A percentile compares a stretch with the other conserved stretches of the same genome.
phyloP scores from a whole-genome alignment of 2,888 invertebrate species.

The Limulus polyphemus region DNA sequence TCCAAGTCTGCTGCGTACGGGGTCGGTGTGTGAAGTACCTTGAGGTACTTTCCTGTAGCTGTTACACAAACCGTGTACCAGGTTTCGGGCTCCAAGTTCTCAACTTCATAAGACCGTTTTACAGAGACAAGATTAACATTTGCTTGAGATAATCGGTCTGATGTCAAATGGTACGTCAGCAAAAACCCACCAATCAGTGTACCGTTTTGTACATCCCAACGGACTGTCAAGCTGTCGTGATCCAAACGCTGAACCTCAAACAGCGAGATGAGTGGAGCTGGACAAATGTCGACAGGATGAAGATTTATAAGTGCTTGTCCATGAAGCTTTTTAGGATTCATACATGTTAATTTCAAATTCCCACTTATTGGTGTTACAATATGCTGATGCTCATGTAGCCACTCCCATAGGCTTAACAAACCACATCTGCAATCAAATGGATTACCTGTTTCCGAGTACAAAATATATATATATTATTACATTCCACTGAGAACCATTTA shows the following conservation, averaged over 20 bases:
- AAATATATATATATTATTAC: too few relatives aligned
- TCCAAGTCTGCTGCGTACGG: slow-evolving; percentile 26
- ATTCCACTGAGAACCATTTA: too few relatives aligned
- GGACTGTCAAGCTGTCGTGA: slow-evolving; percentile 59
- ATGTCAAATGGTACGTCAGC: slow-evolving; percentile 55
- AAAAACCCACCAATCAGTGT: slow-evolving; percentile 64
- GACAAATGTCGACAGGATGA: slow-evolving; percentile 68
- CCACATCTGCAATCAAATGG: slow-evolving; percentile 81
- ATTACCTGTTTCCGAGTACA: slow-evolving; percentile 49
- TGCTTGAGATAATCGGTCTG: slow-evolving; percentile 21
- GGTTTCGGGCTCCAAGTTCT: slow-evolving; percentile 61
- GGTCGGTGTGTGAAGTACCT: slow-evolving; percentile 26
- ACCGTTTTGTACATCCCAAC: slow-evolving; percentile 76
- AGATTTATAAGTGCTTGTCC: slow-evolving; percentile 62
- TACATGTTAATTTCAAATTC: slow-evolving; percentile 43
- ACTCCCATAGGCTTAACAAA: slow-evolving; percentile 79
- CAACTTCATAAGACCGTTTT: slow-evolving; percentile 55
- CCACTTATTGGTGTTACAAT: slow-evolving; percentile 41
- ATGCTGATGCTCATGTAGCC: slow-evolving; percentile 78
- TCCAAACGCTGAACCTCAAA: slow-evolving; percentile 77
- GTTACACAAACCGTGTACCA: slow-evolving; percentile 75
- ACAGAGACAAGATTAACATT: slow-evolving; percentile 21
- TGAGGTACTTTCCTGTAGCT: slow-evolving; percentile 61
- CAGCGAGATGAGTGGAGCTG: slow-evolving; percentile 65
- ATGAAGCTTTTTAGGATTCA: slow-evolving; percentile 65